Conservation (phyloP, 2,797 vertebrate genomes). For the Luscinia megarhynchos region DNA sequence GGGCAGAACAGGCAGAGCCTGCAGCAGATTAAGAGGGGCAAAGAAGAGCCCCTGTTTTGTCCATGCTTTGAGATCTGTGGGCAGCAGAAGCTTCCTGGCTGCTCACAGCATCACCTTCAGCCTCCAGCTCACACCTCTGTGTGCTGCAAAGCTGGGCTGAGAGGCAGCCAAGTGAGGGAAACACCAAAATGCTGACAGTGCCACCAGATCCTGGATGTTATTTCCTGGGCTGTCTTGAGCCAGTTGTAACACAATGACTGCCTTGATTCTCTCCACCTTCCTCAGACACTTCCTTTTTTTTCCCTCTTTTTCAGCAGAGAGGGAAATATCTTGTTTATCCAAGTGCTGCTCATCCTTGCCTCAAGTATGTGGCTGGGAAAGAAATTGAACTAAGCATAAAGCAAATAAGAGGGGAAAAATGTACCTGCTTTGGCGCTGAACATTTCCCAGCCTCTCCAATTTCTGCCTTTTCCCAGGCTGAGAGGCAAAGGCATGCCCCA, state of each 20-base stretch:
- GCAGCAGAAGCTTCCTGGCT: neutral
- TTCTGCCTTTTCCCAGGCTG: neutral
- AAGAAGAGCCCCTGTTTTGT: neutral
- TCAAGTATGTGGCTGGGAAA: neutral
- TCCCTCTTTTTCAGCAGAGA: neutral
- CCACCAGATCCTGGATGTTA: neutral
- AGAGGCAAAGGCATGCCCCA: neutral
- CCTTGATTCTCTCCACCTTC: neutral
- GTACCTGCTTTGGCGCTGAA: neutral
- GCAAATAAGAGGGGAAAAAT: neutral
- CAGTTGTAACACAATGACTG: neutral
- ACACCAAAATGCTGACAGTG: neutral
- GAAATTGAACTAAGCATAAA: neutral
- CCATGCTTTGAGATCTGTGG: neutral
- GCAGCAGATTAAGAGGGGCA: neutral
- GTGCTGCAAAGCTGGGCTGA: neutral
- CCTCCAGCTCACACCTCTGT: neutral
- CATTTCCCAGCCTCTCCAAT: neutral
- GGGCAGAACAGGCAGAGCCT: neutral
- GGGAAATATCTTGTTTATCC: neutral
- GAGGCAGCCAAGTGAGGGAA: neutral
- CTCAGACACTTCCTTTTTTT: neutral
- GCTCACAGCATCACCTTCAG: constrained; percentile 11
- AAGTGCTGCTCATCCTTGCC: neutral
- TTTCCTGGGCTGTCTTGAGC: neutral